phyloP scores from a whole-genome alignment of 2,113 vertebrate genomes.

The Phocoena phocoena region DNA sequence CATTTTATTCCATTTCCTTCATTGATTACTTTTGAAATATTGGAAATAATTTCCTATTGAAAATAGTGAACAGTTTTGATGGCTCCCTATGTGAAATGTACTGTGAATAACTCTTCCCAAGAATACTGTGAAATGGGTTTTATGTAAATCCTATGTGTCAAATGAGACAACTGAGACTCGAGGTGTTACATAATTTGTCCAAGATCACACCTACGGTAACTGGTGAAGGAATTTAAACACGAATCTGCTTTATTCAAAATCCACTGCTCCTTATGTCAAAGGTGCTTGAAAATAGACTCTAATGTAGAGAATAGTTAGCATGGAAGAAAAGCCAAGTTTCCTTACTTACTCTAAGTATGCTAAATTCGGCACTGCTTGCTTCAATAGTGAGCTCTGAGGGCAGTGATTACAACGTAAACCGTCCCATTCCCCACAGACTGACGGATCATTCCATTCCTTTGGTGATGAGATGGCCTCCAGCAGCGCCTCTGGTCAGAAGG shows the following conservation, averaged over 20 bases:
- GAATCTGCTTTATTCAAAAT: constrained; percentile 13
- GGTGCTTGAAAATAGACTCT: constrained; percentile 26
- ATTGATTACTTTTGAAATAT: background rate
- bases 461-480: background rate
- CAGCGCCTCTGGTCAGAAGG: background rate
- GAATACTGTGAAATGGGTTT: background rate
- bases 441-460: background rate
- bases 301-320: background rate
- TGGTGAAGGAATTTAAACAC: background rate
- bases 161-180: constrained; percentile 11
- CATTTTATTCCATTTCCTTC: background rate
- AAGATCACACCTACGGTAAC: background rate
- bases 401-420: background rate
- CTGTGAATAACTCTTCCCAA: background rate
- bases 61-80: background rate
- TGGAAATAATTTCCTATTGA: constrained; percentile 27
- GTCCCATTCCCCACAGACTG: background rate
- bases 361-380: background rate
- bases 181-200: background rate
- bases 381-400: background rate
- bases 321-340: background rate
- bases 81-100: background rate
- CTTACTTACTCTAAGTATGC: background rate
- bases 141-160: background rate
- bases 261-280: background rate